Base-by-base conservation (phyloP, 1,140 invertebrate genomes). In the Rhynchophorus ferrugineus region DNA sequence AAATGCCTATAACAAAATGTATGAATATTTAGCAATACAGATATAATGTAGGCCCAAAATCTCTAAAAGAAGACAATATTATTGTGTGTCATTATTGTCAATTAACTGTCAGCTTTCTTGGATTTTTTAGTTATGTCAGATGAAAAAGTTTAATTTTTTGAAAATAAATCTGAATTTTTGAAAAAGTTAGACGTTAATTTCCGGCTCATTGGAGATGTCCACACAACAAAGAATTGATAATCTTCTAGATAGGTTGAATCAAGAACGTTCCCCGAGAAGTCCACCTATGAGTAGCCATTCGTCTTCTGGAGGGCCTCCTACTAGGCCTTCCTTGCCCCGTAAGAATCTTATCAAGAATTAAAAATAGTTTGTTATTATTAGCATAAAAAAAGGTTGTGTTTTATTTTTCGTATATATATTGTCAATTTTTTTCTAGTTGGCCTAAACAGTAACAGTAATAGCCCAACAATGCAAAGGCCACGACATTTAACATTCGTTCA, bases 191-290 rank as follows among this genome's bases (percentile, higher is more conserved):
- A 14, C 35, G 29, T 21, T 33, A 34, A 16, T 45, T 33, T 11
- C 21, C 19, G 21, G 18, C 37, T 36, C 38, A 38, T 22, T 48
- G 47, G 61, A 61, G 63, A 63, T 61, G 57, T 61, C 50, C 58
- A 49, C 50, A 54, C 54, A 65, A 57, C 52, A 60, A 35, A 65
- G 60, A 63, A 67, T 67, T 48, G 58, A 67, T 47, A 59, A 62
- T 20, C 54, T 67, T 48, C 47, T 67, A 24, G 48, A 58, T 49
- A 62, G 60, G 34, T 50, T 67, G 24, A 50, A 56, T 53, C 54
- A 56, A 35, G 58, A 61, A 55, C 55, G 55, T 33, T 54, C 38
- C 37, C 56, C 46, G 48, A 58, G 47, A 42, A 57, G 45, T 37
- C 57, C 44, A 42, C 41, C 35, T 36, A 56, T 48, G 51, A 63